A percentile compares a stretch with the other conserved stretches of the same genome.
Evolutionary conservation across 2,113 vertebrate genomes (phyloP).

Genomic region (Cyanoliseus patagonus): DNA sequence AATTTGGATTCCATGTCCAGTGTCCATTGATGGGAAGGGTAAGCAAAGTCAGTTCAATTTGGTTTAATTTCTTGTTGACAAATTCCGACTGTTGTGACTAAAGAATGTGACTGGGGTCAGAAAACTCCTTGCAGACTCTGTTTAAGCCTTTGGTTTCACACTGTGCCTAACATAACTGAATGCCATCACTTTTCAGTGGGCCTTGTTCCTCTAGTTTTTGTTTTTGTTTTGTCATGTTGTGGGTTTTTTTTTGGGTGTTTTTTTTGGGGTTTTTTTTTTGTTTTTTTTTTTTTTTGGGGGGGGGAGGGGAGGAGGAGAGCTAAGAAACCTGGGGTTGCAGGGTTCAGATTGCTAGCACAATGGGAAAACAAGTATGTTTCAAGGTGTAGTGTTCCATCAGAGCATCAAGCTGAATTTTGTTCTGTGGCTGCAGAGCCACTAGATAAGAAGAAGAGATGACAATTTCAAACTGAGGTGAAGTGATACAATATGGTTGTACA

Average conservation of each 20-base stretch:
- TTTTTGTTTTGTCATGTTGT: neutral
- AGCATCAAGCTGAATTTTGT: neutral
- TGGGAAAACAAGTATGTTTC: neutral
- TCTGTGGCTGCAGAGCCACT: neutral
- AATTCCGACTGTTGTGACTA: neutral
- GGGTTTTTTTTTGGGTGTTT: neutral
- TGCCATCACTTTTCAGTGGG: neutral
- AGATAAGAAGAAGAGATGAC: neutral
- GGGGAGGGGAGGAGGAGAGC: neutral
- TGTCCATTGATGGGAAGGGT: neutral
- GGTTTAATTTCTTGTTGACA: conserved; percentile 35
- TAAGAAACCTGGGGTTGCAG: neutral
- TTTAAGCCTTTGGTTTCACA: neutral
- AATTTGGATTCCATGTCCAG: conserved; percentile 25
- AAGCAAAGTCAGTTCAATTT: neutral
- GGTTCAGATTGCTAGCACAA: neutral
- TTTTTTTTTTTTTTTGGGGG: neutral
- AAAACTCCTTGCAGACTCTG: conserved; percentile 21
- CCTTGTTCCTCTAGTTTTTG: neutral
- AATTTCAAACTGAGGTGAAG: neutral
- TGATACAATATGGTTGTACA: neutral
- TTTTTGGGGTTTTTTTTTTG: neutral
- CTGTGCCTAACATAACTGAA: neutral
- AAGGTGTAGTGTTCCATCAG: neutral
- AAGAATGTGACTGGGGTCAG: conserved; percentile 4